Evolutionary conservation across 2,113 vertebrate genomes (phyloP), one percentile per base, ranked within the genome.

Genomic region (Crotophaga sulcirostris): DNA sequence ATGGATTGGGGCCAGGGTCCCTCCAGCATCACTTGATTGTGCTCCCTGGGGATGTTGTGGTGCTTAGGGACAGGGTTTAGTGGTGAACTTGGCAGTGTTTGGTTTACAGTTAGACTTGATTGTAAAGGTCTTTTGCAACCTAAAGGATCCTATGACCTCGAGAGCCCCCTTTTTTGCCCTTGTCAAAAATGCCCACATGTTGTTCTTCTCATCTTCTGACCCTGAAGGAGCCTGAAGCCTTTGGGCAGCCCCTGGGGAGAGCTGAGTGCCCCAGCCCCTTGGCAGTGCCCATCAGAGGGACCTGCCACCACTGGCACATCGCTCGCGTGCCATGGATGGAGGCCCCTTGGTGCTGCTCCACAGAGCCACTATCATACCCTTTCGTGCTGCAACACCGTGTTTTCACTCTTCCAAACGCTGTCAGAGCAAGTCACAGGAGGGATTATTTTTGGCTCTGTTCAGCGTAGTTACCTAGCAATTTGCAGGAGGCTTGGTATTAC

Each of bases 381-480:
- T 87, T 18, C 4, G 6, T 19, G 58, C 73, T 52, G 34, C 51
- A 28, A 78, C 31, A 2, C 34, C 38, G 70, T 47, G 89, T 76
- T 94, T 95, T 89, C 42, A 34, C 78, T 85, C 79, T 89, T 89
- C 60, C 69, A 38, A 92, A 51, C 40, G 3, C 55, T 83, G 88
- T 79, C 79, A 88, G 90, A 82, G 49, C 90, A 60, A 84, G 90
- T 93, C 80, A 21, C 14, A 16, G 94, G 42, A 86, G 91, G 76
- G 81, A 68, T 87, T 94, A 96, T 94, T 90, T 92, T 93, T 81
- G 88, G 45, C 72, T 95, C 59, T 64, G 81, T 42, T 90, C 91
- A 67, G 80, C 0, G 8, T 66, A 92, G 96, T 92, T 94, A 97
- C 96, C 94, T 59, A 56, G 52, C 94, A 89, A 95, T 96, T 84